Base-by-base conservation (phyloP, 2,797 vertebrate species). In the Pantherophis vulpinus region DNA sequence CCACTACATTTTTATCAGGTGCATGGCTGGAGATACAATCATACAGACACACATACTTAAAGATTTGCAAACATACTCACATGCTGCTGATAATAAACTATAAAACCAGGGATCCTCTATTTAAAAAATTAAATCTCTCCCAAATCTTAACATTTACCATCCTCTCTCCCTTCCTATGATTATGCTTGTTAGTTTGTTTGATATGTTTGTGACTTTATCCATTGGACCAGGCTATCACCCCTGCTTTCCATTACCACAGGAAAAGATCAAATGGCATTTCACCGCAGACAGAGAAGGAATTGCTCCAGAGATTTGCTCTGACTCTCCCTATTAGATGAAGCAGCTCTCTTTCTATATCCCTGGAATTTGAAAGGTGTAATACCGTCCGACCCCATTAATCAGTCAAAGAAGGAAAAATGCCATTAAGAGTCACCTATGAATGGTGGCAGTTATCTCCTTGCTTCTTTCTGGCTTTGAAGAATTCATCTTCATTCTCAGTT, bases 1-100 rank as follows among this genome's bases (percentile, higher is more conserved):
- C 47, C 9, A 88, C 12, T 32, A 37, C 14, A 42, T 89, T 63
- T 0, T 0, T 10, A 90, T 37, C 1, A 56, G 8, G 51, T 93
- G 20, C 88, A 3, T 91, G 0, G 23, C 86, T 42, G 25, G 13
- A 88, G 11, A 58, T 6, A 61, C 51, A 88, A 25, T 55, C 56
- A 27, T 32, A 58, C 16, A 16, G 56, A 51, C 14, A 79, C 7
- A 2, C 32, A 47, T 42, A 18, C 16, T 86, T 37, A 51, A 18
- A 58, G 1, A 88, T 56, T 25, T 27, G 14, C 25, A 55, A 37
- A 9, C 6, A 56, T 29, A 2, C 37, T 61, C 23, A 58, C 27
- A n/a, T 74, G 25, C 10, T 47, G 14, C 32, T 70, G n/a, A 27
- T 18, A 37, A 54, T 66, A 18, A 58, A 74, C 1, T 70, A 37